Evolutionary conservation across 2,113 vertebrate genomes (phyloP), one percentile per base, ranked within the genome.

Genomic region (Lates calcarifer): DNA sequence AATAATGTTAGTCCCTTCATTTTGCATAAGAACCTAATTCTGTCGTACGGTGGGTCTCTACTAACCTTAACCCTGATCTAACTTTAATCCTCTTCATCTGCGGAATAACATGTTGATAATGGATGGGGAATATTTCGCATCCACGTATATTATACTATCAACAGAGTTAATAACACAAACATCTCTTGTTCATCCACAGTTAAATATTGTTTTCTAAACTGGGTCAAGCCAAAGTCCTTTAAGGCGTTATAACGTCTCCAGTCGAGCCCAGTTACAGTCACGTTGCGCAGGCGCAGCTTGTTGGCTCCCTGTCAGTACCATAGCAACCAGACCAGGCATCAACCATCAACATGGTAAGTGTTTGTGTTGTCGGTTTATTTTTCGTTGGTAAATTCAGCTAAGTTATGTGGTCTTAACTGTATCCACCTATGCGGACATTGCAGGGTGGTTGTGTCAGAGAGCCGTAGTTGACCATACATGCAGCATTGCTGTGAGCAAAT

Each of bases 241-340:
- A n/a, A n/a, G n/a, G n/a, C n/a, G n/a, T n/a, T n/a, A n/a, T n/a
- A n/a, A n/a, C n/a, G n/a, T n/a, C n/a, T n/a, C n/a, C n/a, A n/a
- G n/a, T n/a, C n/a, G n/a, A n/a, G n/a, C 45, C 3, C 17, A 17
- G 35, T 15, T 10, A 8, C 13, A 9, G 12, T 13, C 3, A 1
- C 4, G 39, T 2, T 83, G 74, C 91, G 90, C 92, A 82, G 1
- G 87, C 89, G 91, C 83, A 58, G 15, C 3, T n/a, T 22, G 1
- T 8, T 8, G 18, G 45, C 45, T 79, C 35, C 24, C 66, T 49
- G 14, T 57, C 31, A 73, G 45, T 87, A 62, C 83, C 92, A 91
- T 93, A 91, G 92, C 89, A 92, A 93, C 92, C 83, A 29, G 51
- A 60, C 65, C 2, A 45, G 47, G 71, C 77, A 45, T 82, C 74